Evolutionary conservation across 2,797 vertebrate genomes (phyloP).

Genomic region (Poliocrania exsul): DNA sequence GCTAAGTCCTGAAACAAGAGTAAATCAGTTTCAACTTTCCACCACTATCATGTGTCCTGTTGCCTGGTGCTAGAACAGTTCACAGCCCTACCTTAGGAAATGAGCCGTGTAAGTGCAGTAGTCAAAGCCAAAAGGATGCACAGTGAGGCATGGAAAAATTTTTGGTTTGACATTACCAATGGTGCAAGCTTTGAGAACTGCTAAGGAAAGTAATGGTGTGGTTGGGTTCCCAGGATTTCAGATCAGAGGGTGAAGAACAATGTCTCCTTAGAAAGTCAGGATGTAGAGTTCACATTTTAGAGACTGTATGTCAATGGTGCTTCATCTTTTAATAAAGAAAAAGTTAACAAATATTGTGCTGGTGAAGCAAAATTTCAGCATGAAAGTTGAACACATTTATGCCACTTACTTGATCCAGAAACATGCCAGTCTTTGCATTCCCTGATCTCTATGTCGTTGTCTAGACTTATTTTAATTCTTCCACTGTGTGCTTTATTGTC

Average conservation of each 20-base stretch:
- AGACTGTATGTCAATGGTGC: background rate
- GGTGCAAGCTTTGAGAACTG: background rate
- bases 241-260: background rate
- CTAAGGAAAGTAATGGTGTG: background rate
- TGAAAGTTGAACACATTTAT: background rate
- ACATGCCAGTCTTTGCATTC: constrained; percentile 93
- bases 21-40: constrained; percentile 33
- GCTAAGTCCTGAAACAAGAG: constrained; percentile 2
- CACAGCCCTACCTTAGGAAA: background rate
- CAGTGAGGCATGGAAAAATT: background rate
- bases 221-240: background rate
- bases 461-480: constrained; percentile 87
- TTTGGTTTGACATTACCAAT: background rate
- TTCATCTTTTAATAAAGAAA: background rate
- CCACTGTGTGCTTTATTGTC: constrained; percentile 94
- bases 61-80: background rate
- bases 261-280: background rate
- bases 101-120: background rate
- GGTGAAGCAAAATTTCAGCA: background rate
- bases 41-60: background rate
- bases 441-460: constrained; percentile 85
- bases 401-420: constrained; percentile 86
- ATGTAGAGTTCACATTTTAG: background rate
- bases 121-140: background rate
- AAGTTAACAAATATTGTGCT: background rate